Conservation (phyloP, 2,888 invertebrate genomes). For the Noctua fimbriata region DNA sequence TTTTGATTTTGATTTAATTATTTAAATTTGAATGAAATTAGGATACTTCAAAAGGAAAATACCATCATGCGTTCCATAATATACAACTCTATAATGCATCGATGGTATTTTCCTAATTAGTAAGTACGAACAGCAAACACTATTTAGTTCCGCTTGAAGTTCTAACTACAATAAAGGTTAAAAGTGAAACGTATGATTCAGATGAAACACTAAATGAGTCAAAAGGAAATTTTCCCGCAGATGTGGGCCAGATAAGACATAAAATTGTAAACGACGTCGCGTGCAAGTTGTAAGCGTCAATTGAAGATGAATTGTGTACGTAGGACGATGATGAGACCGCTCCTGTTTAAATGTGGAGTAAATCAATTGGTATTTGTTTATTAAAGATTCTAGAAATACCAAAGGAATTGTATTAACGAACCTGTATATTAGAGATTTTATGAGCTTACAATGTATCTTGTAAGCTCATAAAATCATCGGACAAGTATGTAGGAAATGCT, state of each 20-base stretch:
- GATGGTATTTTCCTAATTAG: background rate
- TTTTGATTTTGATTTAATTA: background rate
- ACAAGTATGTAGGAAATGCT: background rate
- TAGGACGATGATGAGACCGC: slow-evolving; percentile 41
- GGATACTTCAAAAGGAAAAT: background rate
- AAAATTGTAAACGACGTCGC: slow-evolving; percentile 36
- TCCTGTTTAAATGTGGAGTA: slow-evolving; percentile 46
- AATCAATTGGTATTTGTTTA: slow-evolving; percentile 32
- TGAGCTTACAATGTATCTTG: background rate
- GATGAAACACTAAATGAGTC: slow-evolving; percentile 43
- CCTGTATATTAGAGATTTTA: background rate
- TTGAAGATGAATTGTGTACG: slow-evolving; percentile 56
- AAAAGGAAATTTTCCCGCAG: slow-evolving; percentile 58
- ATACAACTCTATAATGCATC: background rate
- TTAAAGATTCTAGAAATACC: slow-evolving; percentile 11
- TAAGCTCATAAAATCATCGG: no score
- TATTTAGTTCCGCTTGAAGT: slow-evolving; percentile 26
- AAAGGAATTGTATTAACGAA: background rate
- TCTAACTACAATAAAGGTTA: slow-evolving; percentile 25
- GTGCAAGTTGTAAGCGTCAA: slow-evolving; percentile 52
- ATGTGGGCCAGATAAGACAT: slow-evolving; percentile 53
- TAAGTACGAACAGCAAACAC: background rate
- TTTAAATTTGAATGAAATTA: background rate
- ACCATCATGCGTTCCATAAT: background rate
- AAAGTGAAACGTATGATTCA: slow-evolving; percentile 50